Percentiles rank a stretch among this genome's conserved stretches.
phyloP scores from a whole-genome alignment of 2,888 invertebrate species.

The Melinopterus prodromus region DNA sequence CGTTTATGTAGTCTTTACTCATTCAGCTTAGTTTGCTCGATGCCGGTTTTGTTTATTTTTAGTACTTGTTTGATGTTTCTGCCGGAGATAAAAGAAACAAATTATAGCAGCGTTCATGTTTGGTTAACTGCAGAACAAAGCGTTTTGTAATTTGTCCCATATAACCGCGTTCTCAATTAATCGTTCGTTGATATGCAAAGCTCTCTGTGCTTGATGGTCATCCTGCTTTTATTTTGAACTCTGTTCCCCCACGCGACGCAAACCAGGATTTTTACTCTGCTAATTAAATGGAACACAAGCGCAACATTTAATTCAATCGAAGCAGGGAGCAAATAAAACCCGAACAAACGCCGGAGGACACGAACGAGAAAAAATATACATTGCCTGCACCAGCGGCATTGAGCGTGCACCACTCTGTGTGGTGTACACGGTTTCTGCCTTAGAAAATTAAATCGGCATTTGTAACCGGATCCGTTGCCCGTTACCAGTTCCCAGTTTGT shows the following conservation, averaged over 20 bases:
- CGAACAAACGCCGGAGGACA: neutral
- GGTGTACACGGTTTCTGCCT: neutral
- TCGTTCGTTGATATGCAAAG: neutral
- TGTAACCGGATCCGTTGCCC: neutral
- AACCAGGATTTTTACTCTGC: neutral
- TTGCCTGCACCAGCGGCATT: neutral
- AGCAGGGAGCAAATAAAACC: conserved; percentile 4
- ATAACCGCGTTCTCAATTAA: neutral
- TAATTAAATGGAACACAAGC: conserved; percentile 4
- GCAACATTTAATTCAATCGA: conserved; percentile 4
- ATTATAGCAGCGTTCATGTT: neutral
- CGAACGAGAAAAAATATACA: neutral
- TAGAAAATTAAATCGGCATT: neutral
- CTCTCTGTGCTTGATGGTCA: neutral
- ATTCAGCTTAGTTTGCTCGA: no score
- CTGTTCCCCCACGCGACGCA: neutral
- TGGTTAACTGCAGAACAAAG: neutral
- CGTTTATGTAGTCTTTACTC: no score
- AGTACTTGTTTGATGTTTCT: neutral
- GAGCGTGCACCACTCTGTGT: neutral
- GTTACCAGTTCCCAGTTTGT: neutral
- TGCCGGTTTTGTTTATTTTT: no score
- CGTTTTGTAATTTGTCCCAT: neutral
- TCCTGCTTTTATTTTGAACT: neutral
- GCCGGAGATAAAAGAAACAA: neutral